These are phyloP conservation scores for Heterodera carotae DNA, from an alignment of 1,140 invertebrate genomes.

Conservation along the genomic window DNA sequence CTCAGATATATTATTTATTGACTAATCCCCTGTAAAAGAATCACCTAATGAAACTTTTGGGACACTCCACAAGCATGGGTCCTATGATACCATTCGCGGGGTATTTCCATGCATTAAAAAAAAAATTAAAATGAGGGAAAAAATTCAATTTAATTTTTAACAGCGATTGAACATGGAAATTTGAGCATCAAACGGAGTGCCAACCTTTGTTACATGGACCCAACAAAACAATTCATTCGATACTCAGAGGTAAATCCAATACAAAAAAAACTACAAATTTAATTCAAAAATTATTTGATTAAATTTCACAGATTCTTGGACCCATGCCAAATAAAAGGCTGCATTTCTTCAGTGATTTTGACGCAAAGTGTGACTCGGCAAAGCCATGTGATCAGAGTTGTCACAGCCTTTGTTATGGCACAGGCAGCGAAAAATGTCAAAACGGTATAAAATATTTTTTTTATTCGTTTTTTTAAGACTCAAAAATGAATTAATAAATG, in stretches of 20 bases:
- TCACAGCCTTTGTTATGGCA: conserved; percentile 39
- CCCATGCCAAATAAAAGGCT: background rate
- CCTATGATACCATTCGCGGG: no score
- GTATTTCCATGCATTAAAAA: background rate
- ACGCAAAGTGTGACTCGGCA: conserved; percentile 10
- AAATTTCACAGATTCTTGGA: conserved; percentile 23
- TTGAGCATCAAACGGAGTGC: conserved; percentile 31
- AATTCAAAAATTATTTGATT: background rate
- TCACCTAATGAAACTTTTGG: no score
- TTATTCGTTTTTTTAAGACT: no score
- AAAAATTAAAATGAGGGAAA: background rate
- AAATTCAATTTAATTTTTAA: conserved; percentile 19
- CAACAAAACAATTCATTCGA: conserved; percentile 16
- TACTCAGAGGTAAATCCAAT: conserved; percentile 38
- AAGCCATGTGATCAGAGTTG: conserved; percentile 29
- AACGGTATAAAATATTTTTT: conserved; percentile 20
- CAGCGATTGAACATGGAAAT: conserved; percentile 39
- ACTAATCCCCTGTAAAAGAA: no score
- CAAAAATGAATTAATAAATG: no score
- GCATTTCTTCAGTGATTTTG: background rate
- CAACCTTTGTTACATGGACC: conserved; percentile 41
- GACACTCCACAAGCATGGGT: no score
- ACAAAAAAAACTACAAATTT: conserved; percentile 13
- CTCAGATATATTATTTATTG: no score
- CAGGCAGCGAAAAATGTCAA: conserved; percentile 35